These are phyloP conservation scores for Misgurnus anguillicaudatus DNA, from an alignment of 2,113 vertebrate species.

Conservation along the genomic window DNA sequence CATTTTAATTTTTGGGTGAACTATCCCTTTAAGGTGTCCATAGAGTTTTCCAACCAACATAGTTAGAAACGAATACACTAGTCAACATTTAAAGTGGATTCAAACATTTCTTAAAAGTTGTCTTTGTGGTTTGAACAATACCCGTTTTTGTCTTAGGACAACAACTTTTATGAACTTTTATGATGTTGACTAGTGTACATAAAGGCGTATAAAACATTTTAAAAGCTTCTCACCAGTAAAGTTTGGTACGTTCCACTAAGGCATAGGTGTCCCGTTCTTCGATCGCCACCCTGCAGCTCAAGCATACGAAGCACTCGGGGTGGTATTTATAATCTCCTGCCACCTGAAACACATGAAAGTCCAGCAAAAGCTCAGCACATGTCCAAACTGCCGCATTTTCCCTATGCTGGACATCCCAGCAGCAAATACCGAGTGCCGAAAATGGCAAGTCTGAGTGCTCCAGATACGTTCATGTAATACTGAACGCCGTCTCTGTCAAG, in stretches of 20 bases:
- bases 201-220: not conserved
- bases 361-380: not conserved
- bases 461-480: not conserved
- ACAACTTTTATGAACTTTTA: too few relatives aligned
- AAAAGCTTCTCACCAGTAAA: constrained; percentile 86
- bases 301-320: constrained; percentile 94
- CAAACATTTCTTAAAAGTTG: too few relatives aligned
- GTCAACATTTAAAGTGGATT: too few relatives aligned
- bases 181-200: too few relatives aligned
- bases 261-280: constrained; percentile 93
- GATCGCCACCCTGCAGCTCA: constrained; percentile 93
- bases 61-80: too few relatives aligned
- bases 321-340: constrained; percentile 97
- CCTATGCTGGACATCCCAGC: not conserved
- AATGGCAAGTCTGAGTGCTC: not conserved
- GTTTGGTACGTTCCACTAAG: constrained; percentile 87
- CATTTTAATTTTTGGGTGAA: too few relatives aligned
- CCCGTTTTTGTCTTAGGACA: too few relatives aligned
- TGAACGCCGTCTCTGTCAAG: not conserved
- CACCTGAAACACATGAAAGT: constrained; percentile 78
- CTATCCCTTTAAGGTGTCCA: too few relatives aligned
- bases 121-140: too few relatives aligned
- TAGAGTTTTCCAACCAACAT: too few relatives aligned
- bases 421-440: not conserved
- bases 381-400: not conserved